These are phyloP conservation scores for Pristionchus exspectatus DNA, from an alignment of 2,888 invertebrate species.

Conservation along the genomic window DNA sequence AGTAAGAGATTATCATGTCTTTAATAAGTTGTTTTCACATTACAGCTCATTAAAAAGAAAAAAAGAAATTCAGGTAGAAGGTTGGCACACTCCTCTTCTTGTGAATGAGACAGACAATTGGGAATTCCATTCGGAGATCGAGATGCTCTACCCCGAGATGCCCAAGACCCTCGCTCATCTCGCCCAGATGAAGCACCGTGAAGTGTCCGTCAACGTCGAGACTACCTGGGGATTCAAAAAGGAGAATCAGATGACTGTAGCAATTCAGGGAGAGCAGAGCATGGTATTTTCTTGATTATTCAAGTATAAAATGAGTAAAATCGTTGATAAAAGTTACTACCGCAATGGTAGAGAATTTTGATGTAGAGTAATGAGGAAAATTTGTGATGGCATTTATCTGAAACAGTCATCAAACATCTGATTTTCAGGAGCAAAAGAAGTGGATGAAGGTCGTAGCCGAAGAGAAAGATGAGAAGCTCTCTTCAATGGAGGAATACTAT, in stretches of 20 bases:
- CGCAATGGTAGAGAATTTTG: too few species aligned
- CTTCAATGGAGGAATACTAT: conserved; percentile 59
- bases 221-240: conserved; percentile 32
- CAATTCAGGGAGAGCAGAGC: conserved; percentile 52
- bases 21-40: too few species aligned
- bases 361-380: too few species aligned
- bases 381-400: too few species aligned
- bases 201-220: conserved; percentile 54
- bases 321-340: too few species aligned
- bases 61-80: conserved; percentile 54
- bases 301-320: too few species aligned
- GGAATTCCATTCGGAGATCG: not conserved
- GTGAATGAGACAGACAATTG: conserved; percentile 54
- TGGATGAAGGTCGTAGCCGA: conserved; percentile 62
- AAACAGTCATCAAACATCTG: not conserved
- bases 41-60: conserved; percentile 44
- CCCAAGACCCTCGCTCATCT: conserved; percentile 60
- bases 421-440: conserved; percentile 60
- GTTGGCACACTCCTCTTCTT: not conserved
- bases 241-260: conserved; percentile 15
- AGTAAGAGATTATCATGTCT: not conserved
- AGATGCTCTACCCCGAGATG: conserved; percentile 63
- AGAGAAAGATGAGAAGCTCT: conserved; percentile 56
- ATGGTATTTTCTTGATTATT: too few species aligned
- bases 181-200: conserved; percentile 63